phyloP scores from a whole-genome alignment of 2,113 vertebrate genomes.

The Scomber colias region DNA sequence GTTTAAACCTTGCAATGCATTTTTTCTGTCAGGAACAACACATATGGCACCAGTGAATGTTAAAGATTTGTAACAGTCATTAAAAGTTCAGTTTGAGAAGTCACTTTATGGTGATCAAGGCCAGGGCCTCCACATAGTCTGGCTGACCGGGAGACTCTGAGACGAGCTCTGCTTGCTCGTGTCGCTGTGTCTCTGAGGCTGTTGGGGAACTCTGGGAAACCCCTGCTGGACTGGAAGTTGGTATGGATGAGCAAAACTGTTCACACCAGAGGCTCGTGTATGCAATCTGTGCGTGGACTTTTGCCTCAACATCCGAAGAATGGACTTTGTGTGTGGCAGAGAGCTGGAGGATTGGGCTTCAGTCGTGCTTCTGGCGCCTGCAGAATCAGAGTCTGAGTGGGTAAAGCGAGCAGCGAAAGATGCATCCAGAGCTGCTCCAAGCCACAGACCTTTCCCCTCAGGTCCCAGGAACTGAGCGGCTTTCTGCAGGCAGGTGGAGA shows the following conservation, averaged over 20 bases:
- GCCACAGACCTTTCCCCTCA: conserved; percentile 55
- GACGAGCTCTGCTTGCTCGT: conserved; percentile 30
- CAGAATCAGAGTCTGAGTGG: conserved; percentile 1
- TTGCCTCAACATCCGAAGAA: conserved; percentile 7
- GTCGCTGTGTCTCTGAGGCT: conserved; percentile 6
- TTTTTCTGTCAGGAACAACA: background rate
- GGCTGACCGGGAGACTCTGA: conserved; percentile 27
- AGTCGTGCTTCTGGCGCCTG: background rate
- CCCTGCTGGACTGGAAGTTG: conserved; percentile 4
- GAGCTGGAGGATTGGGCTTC: conserved; percentile 6
- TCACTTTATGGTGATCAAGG: conserved; percentile 38
- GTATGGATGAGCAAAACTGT: background rate
- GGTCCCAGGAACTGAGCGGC: conserved; percentile 73
- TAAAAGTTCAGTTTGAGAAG: background rate
- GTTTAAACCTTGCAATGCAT: conserved; percentile 6
- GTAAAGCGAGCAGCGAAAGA: conserved; percentile 8
- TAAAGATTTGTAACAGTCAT: conserved; percentile 1
- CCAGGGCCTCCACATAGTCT: conserved; percentile 73
- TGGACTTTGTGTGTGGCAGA: conserved; percentile 27
- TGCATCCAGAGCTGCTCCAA: conserved; percentile 35
- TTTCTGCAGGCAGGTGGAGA: conserved; percentile 77
- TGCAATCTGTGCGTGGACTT: conserved; percentile 3
- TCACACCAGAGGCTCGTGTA: background rate
- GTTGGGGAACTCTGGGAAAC: conserved; percentile 7
- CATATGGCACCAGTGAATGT: background rate